Percentiles rank a stretch among this genome's conserved stretches.
These are phyloP conservation scores for Girardinus metallicus DNA, from an alignment of 2,797 vertebrate genomes.

Conservation along the genomic window DNA sequence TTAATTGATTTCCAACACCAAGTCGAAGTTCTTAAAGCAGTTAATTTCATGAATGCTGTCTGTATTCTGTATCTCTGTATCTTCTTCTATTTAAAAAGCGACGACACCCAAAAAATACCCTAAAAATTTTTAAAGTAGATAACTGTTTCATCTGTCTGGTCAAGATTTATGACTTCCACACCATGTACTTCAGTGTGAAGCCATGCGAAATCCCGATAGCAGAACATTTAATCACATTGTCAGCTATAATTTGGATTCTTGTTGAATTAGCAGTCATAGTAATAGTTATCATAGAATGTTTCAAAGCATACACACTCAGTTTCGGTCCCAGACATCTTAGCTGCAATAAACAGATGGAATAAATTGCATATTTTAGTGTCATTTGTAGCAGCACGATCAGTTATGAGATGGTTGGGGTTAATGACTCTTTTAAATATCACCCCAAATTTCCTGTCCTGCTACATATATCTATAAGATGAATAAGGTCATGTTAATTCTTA, in stretches of 20 bases:
- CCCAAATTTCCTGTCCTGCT: background rate
- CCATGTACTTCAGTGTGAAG: background rate
- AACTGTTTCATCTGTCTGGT: background rate
- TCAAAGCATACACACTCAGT: conserved; percentile 41
- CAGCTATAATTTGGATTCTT: conserved; percentile 40
- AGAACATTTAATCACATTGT: background rate
- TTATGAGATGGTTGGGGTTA: background rate
- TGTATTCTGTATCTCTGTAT: background rate
- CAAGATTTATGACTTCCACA: background rate
- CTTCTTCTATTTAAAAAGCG: background rate
- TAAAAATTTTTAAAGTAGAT: background rate
- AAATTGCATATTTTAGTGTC: conserved; percentile 22
- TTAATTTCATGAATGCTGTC: background rate
- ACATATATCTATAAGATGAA: background rate
- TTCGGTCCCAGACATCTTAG: conserved; percentile 29
- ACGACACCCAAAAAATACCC: background rate
- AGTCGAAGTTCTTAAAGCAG: background rate
- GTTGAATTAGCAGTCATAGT: conserved; percentile 36
- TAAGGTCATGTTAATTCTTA: background rate
- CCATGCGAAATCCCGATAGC: background rate
- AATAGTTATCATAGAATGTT: conserved; percentile 29
- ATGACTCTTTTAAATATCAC: background rate
- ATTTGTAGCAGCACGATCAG: conserved; percentile 13
- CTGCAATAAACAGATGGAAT: conserved; percentile 16
- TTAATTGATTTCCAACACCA: background rate